These are phyloP conservation scores for Embidobia sp. DNA, from an alignment of 2,888 invertebrate species.

Conservation along the genomic window DNA sequence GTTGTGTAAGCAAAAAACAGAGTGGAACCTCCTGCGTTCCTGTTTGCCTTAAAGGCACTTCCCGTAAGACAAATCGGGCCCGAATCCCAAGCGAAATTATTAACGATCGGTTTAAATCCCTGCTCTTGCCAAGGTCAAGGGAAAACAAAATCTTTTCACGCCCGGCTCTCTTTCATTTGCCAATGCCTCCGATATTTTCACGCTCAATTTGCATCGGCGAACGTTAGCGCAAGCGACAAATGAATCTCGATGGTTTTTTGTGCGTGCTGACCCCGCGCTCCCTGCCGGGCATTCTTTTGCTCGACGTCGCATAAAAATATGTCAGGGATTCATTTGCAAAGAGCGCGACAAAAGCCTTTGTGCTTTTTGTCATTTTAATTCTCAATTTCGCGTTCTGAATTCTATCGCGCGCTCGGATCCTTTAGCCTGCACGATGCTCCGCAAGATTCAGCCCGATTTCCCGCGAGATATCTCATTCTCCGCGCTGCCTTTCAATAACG, in stretches of 20 bases:
- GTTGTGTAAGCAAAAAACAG: conserved; percentile 47
- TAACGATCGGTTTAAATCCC: conserved; percentile 39
- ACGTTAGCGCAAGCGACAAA: conserved; percentile 28
- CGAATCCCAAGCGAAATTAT: conserved; percentile 21
- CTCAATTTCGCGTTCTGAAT: conserved; percentile 65
- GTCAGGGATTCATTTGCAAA: conserved; percentile 64
- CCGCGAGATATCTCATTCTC: conserved; percentile 54
- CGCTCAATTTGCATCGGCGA: conserved; percentile 44
- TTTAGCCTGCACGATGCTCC: conserved; percentile 54
- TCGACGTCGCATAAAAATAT: conserved; percentile 58
- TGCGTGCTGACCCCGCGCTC: conserved; percentile 39
- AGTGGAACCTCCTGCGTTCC: conserved; percentile 48
- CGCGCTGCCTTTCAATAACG: conserved; percentile 46
- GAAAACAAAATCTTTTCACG: conserved; percentile 20
- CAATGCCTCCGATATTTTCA: conserved; percentile 47
- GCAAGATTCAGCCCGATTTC: conserved; percentile 55
- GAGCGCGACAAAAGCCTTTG: conserved; percentile 66
- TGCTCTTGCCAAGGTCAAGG: background rate
- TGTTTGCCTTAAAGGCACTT: conserved; percentile 31
- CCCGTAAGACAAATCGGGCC: conserved; percentile 20
- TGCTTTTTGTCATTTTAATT: conserved; percentile 67
- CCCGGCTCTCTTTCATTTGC: conserved; percentile 10
- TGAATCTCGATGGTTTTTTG: conserved; percentile 55
- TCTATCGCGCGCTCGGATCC: conserved; percentile 59
- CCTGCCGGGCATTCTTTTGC: conserved; percentile 50